Conservation (phyloP, 92 coral and sea anemone genomes). For the Blastomussa wellsi region DNA sequence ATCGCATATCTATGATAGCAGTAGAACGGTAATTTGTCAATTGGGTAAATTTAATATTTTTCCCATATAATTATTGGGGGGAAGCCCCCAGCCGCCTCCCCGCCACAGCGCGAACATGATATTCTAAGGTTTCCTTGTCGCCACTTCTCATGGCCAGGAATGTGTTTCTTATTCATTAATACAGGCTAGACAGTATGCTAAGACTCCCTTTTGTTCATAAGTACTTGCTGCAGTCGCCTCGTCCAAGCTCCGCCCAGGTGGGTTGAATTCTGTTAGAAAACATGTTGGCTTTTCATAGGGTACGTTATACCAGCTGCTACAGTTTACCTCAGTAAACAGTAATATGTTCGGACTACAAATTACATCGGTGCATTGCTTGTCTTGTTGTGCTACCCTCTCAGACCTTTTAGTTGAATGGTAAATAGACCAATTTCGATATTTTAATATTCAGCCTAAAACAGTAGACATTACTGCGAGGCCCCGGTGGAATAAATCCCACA, state of each 20-base stretch:
- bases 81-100: too few species aligned
- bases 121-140: slow-evolving; percentile 4
- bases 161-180: not conserved
- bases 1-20: too few species aligned
- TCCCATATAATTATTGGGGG: too few species aligned
- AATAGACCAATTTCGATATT: too few species aligned
- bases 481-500: too few species aligned
- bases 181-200: slow-evolving; percentile 21
- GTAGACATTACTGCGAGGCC: too few species aligned
- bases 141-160: not conserved
- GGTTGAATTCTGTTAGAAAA: not conserved
- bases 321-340: too few species aligned
- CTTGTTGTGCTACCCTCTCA: not conserved
- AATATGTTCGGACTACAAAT: not conserved
- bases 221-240: not conserved
- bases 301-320: not conserved
- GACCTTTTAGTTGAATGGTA: not conserved
- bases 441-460: too few species aligned
- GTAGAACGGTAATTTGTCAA: too few species aligned
- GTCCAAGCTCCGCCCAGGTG: slow-evolving; percentile 15
- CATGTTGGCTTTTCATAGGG: not conserved
- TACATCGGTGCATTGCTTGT: not conserved
- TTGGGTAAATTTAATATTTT: too few species aligned
- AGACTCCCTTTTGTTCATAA: not conserved
- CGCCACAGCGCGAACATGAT: too few species aligned